Evolutionary conservation across 2,113 vertebrate species (phyloP).

Genomic region (Micromys minutus): DNA sequence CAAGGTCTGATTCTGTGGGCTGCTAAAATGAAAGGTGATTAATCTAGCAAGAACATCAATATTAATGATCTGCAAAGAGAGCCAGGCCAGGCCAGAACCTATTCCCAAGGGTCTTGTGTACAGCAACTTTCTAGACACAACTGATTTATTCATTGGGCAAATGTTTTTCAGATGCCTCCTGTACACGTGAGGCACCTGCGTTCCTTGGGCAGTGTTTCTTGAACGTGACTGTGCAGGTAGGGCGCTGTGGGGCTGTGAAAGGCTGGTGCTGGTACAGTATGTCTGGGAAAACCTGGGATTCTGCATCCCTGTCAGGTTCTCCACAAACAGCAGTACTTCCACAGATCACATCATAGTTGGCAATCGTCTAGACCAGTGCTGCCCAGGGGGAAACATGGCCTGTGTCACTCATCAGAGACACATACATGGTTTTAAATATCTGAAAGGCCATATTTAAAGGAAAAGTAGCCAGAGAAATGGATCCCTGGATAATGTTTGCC

Average conservation of each 20-base stretch:
- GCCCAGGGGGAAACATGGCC: not conserved
- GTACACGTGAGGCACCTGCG: not conserved
- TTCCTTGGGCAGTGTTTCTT: not conserved
- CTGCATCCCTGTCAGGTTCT: not conserved
- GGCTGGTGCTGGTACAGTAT: not conserved
- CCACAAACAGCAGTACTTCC: not conserved
- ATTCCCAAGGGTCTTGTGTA: not conserved
- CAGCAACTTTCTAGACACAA: not conserved
- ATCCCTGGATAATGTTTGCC: not conserved
- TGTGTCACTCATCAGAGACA: not conserved
- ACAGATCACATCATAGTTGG: not conserved
- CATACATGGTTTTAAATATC: not conserved
- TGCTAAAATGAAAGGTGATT: constrained; percentile 30
- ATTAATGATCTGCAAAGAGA: constrained; percentile 15
- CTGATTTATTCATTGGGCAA: not conserved
- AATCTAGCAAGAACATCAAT: not conserved
- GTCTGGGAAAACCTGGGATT: not conserved
- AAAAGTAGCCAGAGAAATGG: not conserved
- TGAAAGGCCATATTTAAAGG: not conserved
- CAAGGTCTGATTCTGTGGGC: not conserved
- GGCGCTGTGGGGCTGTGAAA: not conserved
- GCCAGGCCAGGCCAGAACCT: not conserved
- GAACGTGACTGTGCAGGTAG: not conserved
- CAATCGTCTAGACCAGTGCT: not conserved
- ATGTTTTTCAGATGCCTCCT: not conserved